Evolutionary conservation across 1,140 invertebrate genomes (phyloP).

Genomic region (Hypsibius dujardini): DNA sequence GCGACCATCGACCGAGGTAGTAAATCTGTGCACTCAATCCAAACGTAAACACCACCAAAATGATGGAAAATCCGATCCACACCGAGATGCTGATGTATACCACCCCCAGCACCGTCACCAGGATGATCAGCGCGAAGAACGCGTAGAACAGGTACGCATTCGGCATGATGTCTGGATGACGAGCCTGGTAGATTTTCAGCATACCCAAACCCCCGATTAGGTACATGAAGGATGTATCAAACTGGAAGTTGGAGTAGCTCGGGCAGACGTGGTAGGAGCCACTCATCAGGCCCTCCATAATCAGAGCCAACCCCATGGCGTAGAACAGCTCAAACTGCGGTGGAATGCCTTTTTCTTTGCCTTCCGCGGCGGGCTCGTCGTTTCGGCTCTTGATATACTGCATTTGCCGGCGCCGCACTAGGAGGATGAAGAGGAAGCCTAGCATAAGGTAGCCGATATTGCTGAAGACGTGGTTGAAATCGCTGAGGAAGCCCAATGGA

Average conservation of each 20-base stretch:
- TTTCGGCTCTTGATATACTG: background rate
- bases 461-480: slow-evolving; percentile 62
- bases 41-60: slow-evolving; percentile 51
- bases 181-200: slow-evolving; percentile 15
- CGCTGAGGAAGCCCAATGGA: slow-evolving; percentile 50
- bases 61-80: slow-evolving; percentile 54
- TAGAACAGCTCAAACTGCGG: slow-evolving; percentile 37
- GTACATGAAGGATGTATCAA: slow-evolving; percentile 13
- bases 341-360: background rate
- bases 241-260: slow-evolving; percentile 23
- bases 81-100: slow-evolving; percentile 40
- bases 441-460: background rate
- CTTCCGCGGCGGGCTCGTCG: background rate
- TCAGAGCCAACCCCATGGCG: slow-evolving; percentile 35
- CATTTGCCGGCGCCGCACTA: slow-evolving; percentile 2
- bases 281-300: slow-evolving; percentile 36
- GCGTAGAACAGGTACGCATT: slow-evolving; percentile 12
- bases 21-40: slow-evolving; percentile 61
- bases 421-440: background rate
- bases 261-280: slow-evolving; percentile 35
- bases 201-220: background rate
- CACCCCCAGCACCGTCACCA: background rate
- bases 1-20: slow-evolving; percentile 58
- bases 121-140: slow-evolving; percentile 13
- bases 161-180: background rate